Conservation (phyloP, 2,888 invertebrate genomes). For the Cheilosia scutellata region DNA sequence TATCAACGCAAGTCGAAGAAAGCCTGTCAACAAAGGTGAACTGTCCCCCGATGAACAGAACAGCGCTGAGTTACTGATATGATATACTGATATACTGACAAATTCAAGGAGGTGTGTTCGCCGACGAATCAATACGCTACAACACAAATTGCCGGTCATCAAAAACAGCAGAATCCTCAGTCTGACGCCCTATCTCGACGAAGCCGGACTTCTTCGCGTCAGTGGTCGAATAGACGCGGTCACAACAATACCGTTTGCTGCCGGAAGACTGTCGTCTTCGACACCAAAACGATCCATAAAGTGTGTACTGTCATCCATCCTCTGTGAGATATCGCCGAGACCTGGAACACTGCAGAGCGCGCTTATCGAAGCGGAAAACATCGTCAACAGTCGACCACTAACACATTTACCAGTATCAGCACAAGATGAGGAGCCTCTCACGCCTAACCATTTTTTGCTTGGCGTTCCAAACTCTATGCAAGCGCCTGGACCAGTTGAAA, state of each 20-base stretch:
- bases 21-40: slow-evolving; percentile 5
- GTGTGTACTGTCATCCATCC: slow-evolving; percentile 7
- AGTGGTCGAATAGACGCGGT: slow-evolving; percentile 25
- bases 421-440: slow-evolving; percentile 50
- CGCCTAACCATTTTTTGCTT: slow-evolving; percentile 43
- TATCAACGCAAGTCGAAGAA: neutral
- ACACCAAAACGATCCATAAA: slow-evolving; percentile 42
- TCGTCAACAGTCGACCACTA: slow-evolving; percentile 17
- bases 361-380: slow-evolving; percentile 11
- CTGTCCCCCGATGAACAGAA: slow-evolving; percentile 7
- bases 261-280: slow-evolving; percentile 18
- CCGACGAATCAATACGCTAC: neutral
- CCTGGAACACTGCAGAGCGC: slow-evolving; percentile 20
- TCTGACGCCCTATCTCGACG: slow-evolving; percentile 19
- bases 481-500: slow-evolving; percentile 12
- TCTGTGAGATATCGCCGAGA: slow-evolving; percentile 6
- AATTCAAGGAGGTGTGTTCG: slow-evolving; percentile 12
- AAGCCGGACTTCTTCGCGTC: slow-evolving; percentile 13
- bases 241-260: neutral
- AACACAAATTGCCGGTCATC: neutral
- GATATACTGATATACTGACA: too few relatives aligned
- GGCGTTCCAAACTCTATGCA: slow-evolving; percentile 23
- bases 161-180: slow-evolving; percentile 9
- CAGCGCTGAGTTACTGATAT: slow-evolving; percentile 21
- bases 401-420: slow-evolving; percentile 16